Base-by-base conservation (phyloP, 1,140 invertebrate species). In the Drosophila mojavensis region DNA sequence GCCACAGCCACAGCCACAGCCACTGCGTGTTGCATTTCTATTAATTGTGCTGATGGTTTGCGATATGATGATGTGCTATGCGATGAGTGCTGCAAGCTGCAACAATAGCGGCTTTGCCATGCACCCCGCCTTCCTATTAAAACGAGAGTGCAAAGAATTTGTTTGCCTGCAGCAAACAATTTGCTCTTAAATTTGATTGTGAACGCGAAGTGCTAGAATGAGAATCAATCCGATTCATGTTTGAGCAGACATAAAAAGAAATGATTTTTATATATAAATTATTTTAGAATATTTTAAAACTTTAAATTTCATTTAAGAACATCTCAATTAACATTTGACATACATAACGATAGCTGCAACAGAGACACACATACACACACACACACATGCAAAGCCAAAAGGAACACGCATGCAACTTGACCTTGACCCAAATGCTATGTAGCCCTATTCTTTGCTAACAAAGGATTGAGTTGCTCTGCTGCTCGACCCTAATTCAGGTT, bases 21-120 rank as follows among this genome's bases (percentile, higher is more conserved):
- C 60, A 36, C 67, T 13, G 20, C 20, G 20, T 24, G 68, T 66
- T 86, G 82, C 82, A 85, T 79, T 85, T 81, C 58, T 85, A 81
- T 86, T 86, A 86, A 86, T 86, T 88, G 84, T 86, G 79, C 82
- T 86, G 69, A 86, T 83, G 82, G 74, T 39, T 39, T 3, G 36
- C 36, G 36, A 39, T 39, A 39, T 39, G 36, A 39, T 39, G 36
- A 30, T 30, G 28, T 30, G 28, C 28, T 30, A 5, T 39, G 36
- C 36, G 10, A 10, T 39, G 86, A 63, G 4, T 50, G 61, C 48
- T 83, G 84, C 83, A 86, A 68, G 63, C 77, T 60, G 56, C 64
- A 73, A 73, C 64, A 68, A 73, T 73, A 60, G 56, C 70, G 36
- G 28, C 47, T 58, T 39, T 24, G 5, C 53, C 67, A 17, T 66